Base-by-base conservation (phyloP, 2,888 invertebrate genomes). In the Caenorhabditis wallacei region DNA sequence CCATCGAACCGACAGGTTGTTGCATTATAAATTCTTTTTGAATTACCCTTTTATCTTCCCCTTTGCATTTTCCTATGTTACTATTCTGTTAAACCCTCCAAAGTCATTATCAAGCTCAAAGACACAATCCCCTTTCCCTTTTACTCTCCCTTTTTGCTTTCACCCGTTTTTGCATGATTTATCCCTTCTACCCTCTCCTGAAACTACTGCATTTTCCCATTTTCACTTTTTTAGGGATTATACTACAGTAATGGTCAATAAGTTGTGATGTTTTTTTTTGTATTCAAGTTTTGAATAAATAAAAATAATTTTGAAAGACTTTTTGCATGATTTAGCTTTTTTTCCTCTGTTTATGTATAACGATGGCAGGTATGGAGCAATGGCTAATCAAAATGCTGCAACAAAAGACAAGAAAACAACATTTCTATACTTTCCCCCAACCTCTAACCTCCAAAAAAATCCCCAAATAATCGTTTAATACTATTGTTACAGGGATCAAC, bases 1-100 rank as follows among this genome's bases (percentile, higher is more conserved):
- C 18, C 56, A 13, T 20, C 66, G 2, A 85, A 69, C 63, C 84
- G 85, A 82, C 87, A 88, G 88, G 88, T 88, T 87, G 88, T 88
- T 80, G 88, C 88, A 37, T 82, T 88, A 56, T 85, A 76, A 69
- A 51, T 26, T 48, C 37, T 54, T 74, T 53, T n/a, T 63, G 16
- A 37, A n/a, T 16, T 37, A 13, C 20, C 30, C 48, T 18, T 51
- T 30, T 54, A 40, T 26, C 53, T 48, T 22, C 70, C 72, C 54
- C 69, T 43, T 71, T 66, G 72, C 76, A 64, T 72, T 66, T 72
- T 57, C 56, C 63, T 54, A 46, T 18, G 40, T 70, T 78, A 37
- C n/a, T 20, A 3, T 64, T 37, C 24, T 37, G 20, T 46, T 53
- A 24, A 11, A 37, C 7, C 1, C 30, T 54, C 30, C 30, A 30